Evolutionary conservation across 2,113 vertebrate species (phyloP).

Genomic region (Rafetus swinhoei): DNA sequence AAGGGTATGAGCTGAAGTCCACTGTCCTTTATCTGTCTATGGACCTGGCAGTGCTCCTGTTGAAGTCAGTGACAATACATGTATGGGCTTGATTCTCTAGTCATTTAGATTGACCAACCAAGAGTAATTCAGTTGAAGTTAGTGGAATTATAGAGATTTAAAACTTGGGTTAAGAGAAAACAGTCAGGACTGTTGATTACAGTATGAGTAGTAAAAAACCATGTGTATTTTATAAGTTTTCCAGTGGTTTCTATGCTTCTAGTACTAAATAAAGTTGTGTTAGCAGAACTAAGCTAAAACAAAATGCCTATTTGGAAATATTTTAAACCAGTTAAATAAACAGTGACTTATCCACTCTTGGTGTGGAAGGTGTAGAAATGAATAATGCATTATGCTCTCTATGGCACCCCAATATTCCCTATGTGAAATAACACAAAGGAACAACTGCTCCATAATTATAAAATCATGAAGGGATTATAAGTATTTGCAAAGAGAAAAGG

Average conservation of each 20-base stretch:
- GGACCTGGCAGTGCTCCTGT: background rate
- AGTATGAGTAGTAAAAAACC: background rate
- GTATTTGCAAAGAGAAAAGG: slow-evolving; percentile 12
- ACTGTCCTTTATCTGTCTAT: background rate
- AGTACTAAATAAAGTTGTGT: background rate
- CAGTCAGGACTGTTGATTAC: background rate
- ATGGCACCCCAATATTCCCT: background rate
- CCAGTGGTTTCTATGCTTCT: background rate
- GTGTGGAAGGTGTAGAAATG: background rate
- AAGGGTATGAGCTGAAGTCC: background rate
- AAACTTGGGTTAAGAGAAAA: background rate
- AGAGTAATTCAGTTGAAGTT: background rate
- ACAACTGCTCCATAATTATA: background rate
- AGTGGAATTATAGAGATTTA: background rate
- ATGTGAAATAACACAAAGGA: background rate
- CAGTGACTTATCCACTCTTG: too few species aligned
- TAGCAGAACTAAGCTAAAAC: fast-evolving
- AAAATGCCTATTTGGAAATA: background rate
- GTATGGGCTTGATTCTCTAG: background rate
- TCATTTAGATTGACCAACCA: background rate
- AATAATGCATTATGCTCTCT: background rate
- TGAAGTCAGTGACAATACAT: background rate
- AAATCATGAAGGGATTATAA: background rate
- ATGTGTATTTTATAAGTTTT: background rate
- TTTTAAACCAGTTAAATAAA: fast-evolving